phyloP scores from a whole-genome alignment of 2,888 invertebrate species.

The Sussaba pulchella region DNA sequence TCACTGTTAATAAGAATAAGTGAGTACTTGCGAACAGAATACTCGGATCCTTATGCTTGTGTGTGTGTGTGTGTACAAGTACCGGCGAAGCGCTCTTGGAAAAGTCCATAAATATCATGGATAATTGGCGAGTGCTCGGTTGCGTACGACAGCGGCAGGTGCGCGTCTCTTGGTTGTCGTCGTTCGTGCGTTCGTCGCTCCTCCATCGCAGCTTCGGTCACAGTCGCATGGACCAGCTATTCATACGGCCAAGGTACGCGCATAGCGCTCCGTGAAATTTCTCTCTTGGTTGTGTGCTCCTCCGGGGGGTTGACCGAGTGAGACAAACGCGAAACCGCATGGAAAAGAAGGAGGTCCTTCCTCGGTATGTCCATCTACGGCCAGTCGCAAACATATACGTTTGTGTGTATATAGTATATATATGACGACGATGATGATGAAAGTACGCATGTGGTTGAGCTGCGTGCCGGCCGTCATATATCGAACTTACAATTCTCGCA shows the following conservation, averaged over 20 bases:
- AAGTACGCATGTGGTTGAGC: slow-evolving; percentile 35
- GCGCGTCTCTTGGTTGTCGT: slow-evolving; percentile 65
- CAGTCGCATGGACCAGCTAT: slow-evolving; percentile 36
- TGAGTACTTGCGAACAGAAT: slow-evolving; percentile 21
- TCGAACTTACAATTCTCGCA: slow-evolving; percentile 44
- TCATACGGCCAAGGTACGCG: slow-evolving; percentile 22
- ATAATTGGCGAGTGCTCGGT: slow-evolving; percentile 71
- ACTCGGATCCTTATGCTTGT: background rate
- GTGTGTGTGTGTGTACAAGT: slow-evolving; percentile 20
- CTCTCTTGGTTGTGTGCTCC: slow-evolving; percentile 69
- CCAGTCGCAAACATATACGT: slow-evolving; percentile 45
- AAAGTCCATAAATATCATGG: slow-evolving; percentile 74
- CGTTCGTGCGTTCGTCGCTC: slow-evolving; percentile 52
- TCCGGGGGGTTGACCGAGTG: slow-evolving; percentile 58
- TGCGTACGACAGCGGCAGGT: slow-evolving; percentile 70
- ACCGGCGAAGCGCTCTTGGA: slow-evolving; percentile 66
- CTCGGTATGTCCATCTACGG: slow-evolving; percentile 64
- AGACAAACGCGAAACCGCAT: slow-evolving; percentile 60
- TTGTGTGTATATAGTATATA: background rate
- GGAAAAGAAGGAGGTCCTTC: slow-evolving; percentile 50
- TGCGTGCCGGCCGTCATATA: slow-evolving; percentile 36
- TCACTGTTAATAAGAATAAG: background rate
- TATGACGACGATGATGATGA: slow-evolving; percentile 8
- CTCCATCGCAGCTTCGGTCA: slow-evolving; percentile 45
- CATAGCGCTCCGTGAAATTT: slow-evolving; percentile 65